Percentiles rank a stretch among this genome's conserved stretches.
These are phyloP conservation scores for Euwallacea similis DNA, from an alignment of 1,140 invertebrate genomes.

Conservation along the genomic window DNA sequence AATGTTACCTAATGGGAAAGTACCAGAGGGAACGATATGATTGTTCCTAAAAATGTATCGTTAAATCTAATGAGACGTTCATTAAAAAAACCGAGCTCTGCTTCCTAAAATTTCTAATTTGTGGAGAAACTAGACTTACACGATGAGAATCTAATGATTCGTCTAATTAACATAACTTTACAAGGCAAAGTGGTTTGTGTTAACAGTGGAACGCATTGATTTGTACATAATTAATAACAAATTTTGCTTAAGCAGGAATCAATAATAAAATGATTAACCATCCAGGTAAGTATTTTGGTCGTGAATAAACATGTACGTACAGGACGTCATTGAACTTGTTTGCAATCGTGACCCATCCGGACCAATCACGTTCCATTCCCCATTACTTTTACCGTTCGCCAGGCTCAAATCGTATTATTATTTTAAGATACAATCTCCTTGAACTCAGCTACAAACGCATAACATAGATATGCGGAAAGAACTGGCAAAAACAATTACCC, in stretches of 20 bases:
- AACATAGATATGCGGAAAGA: conserved; percentile 7
- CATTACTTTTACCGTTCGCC: conserved; percentile 15
- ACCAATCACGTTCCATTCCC: conserved; percentile 3
- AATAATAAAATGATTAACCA: too few species aligned
- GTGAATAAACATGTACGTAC: conserved; percentile 1
- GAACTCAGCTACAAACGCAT: not conserved
- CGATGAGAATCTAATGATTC: too few species aligned
- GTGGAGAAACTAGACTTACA: not conserved
- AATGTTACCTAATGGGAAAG: too few species aligned
- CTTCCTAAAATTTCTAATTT: conserved; percentile 9
- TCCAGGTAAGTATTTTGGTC: not conserved
- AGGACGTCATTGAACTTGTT: conserved; percentile 6
- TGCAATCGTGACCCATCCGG: conserved; percentile 9
- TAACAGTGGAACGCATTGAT: too few species aligned
- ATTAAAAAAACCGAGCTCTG: not conserved
- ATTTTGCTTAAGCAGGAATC: too few species aligned
- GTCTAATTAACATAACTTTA: too few species aligned
- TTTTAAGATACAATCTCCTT: conserved; percentile 12
- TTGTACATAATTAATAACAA: too few species aligned
- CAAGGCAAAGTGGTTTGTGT: too few species aligned
- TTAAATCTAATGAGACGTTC: too few species aligned
- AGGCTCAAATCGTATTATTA: conserved; percentile 1
- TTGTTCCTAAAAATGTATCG: too few species aligned
- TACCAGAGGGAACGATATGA: too few species aligned
- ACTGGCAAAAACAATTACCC: not conserved